Conservation (phyloP, 2,113 vertebrate species). For the Lophotis ruficrista region DNA sequence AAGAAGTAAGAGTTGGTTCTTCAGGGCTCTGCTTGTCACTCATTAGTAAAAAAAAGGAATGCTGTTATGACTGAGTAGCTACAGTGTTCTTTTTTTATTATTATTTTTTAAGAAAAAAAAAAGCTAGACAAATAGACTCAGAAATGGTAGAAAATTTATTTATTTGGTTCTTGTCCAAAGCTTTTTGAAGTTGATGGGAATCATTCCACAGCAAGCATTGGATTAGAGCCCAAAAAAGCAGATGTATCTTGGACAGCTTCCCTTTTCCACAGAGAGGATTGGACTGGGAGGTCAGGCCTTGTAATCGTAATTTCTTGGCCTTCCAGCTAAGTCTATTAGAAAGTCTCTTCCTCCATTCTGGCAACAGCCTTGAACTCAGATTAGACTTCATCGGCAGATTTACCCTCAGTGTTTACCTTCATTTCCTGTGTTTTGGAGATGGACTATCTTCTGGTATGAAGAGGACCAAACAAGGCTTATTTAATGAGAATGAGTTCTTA, state of each 20-base stretch:
- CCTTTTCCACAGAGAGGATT: background rate
- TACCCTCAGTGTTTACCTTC: background rate
- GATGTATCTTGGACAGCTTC: constrained; percentile 6
- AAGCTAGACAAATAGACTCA: background rate
- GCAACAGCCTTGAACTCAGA: background rate
- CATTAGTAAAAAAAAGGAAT: background rate
- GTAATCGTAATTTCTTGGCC: background rate
- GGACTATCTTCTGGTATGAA: background rate
- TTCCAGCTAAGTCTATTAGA: background rate
- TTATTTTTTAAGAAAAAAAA: background rate
- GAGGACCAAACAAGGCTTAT: background rate
- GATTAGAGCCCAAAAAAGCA: constrained; percentile 22
- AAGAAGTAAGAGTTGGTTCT: constrained; percentile 50
- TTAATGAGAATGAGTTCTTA: background rate
- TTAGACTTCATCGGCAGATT: background rate
- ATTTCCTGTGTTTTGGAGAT: background rate
- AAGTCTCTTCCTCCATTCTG: background rate
- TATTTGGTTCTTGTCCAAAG: constrained; percentile 10
- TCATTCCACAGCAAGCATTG: background rate
- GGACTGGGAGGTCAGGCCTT: background rate
- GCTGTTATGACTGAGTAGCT: background rate
- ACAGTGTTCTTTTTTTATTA: background rate
- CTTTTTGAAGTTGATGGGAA: constrained; percentile 13
- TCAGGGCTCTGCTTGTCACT: background rate
- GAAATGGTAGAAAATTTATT: background rate